Conservation (phyloP, 2,888 invertebrate genomes). For the Ennomos erosarius region DNA sequence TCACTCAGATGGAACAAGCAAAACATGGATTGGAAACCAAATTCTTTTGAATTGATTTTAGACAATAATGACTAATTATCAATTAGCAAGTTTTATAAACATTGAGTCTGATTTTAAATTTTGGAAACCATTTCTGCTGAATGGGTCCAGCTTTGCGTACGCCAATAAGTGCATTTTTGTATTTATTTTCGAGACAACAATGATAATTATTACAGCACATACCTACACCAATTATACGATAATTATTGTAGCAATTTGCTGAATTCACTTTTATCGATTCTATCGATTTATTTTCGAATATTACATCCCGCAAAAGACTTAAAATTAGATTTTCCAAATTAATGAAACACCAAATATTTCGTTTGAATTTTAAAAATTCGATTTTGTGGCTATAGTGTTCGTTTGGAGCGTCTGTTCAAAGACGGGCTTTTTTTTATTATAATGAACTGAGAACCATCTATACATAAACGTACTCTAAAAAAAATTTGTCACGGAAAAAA, state of each 20-base stretch:
- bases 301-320: slow-evolving; percentile 28
- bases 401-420: slow-evolving; percentile 38
- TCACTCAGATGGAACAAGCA: not conserved
- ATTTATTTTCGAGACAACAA: slow-evolving; percentile 37
- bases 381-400: slow-evolving; percentile 30
- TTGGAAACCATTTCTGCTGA: not conserved
- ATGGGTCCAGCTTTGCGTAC: slow-evolving; percentile 32
- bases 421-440: slow-evolving; percentile 28
- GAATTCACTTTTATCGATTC: slow-evolving; percentile 31
- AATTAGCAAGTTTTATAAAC: too few relatives aligned
- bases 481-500: too few relatives aligned
- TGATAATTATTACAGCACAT: slow-evolving; percentile 15
- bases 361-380: slow-evolving; percentile 38
- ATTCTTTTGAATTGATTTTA: too few relatives aligned
- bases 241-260: slow-evolving; percentile 4
- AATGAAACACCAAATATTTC: slow-evolving; percentile 13
- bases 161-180: slow-evolving; percentile 26
- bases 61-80: too few relatives aligned
- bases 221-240: too few relatives aligned
- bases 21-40: too few relatives aligned
- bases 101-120: slow-evolving; percentile 2
- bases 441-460: slow-evolving; percentile 17
- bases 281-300: slow-evolving; percentile 2
- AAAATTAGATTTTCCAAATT: slow-evolving; percentile 25
- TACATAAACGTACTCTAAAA: too few relatives aligned